Conservation (phyloP, 2,888 invertebrate genomes). For the Cryptocephalus primarius region DNA sequence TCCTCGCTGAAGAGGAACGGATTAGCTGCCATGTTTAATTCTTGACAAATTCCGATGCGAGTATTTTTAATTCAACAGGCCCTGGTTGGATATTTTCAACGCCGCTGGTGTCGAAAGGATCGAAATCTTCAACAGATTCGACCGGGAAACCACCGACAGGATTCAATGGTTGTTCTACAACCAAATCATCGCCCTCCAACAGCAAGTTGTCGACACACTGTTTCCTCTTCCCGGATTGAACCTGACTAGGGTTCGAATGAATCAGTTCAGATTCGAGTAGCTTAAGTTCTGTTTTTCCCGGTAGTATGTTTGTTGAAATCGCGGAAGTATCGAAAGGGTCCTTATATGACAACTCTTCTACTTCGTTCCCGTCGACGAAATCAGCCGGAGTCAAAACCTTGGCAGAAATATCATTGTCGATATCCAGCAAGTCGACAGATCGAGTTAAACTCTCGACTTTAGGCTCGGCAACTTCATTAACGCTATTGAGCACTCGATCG, state of each 20-base stretch:
- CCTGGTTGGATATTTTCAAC: conserved; percentile 64
- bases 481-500: conserved; percentile 32
- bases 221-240: neutral
- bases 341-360: conserved; percentile 38
- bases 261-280: conserved; percentile 66
- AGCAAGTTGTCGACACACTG: conserved; percentile 22
- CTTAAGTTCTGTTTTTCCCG: conserved; percentile 70
- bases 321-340: conserved; percentile 82
- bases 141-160: conserved; percentile 28
- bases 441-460: conserved; percentile 15
- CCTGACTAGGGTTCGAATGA: conserved; percentile 30
- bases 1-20: conserved; percentile 72
- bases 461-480: conserved; percentile 32
- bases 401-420: conserved; percentile 49
- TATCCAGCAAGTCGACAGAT: conserved; percentile 37
- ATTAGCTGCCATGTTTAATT: conserved; percentile 46
- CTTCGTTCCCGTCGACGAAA: conserved; percentile 22
- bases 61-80: conserved; percentile 61
- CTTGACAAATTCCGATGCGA: conserved; percentile 60
- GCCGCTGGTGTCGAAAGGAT: conserved; percentile 80
- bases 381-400: conserved; percentile 60
- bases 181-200: conserved; percentile 24
- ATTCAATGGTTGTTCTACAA: conserved; percentile 33
- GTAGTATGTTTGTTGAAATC: conserved; percentile 62
- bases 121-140: conserved; percentile 44